Base-by-base conservation (phyloP, 2,888 invertebrate genomes). In the Chymomyza caudatula region DNA sequence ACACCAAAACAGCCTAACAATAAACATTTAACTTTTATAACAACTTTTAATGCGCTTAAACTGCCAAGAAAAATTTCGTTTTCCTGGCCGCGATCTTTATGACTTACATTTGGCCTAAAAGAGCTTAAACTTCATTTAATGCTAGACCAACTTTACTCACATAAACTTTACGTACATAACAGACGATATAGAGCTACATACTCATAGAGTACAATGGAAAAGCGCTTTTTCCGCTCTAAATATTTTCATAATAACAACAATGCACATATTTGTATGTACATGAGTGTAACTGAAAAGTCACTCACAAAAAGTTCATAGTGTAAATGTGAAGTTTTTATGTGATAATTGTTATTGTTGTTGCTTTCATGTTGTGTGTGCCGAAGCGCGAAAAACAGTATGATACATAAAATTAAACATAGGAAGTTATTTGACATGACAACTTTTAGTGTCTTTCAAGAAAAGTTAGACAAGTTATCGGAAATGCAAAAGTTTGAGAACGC, bases 151-250 rank as follows among this genome's bases (percentile, higher is more conserved):
- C 29, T 11, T 37, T 8, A 37, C 3, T 2, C 6, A 11, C 29
- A 3, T 37, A n/a, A n/a, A n/a, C n/a, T n/a, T n/a, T n/a, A n/a
- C n/a, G 11, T 37, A 37, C 29, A 37, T 1, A 11, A 37, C 11
- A 11, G 8, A 37, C 4, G 2, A 29, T 37, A 37, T 11, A 37
- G 2, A 37, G 29, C 29, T 37, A 11, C 29, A 37, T 37, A 37
- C 11, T 11, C 29, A 37, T 49, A 64, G 63, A 60, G 74, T 58
- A 29, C 63, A 68, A 72, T 63, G 52, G 61, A 67, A 68, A 77
- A 80, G 68, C 65, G 62, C 68, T 76, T 81, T 47, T 83, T 80
- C 78, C 80, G 80, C 80, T 81, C 84, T 76, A 56, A 63, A 80
- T 68, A 80, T 65, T 83, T 79, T 67, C 49, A 74, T 25, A 56